A percentile compares a stretch with the other conserved stretches of the same genome.
These are phyloP conservation scores for Megalopta genalis DNA, from an alignment of 1,140 invertebrate species.

Conservation along the genomic window DNA sequence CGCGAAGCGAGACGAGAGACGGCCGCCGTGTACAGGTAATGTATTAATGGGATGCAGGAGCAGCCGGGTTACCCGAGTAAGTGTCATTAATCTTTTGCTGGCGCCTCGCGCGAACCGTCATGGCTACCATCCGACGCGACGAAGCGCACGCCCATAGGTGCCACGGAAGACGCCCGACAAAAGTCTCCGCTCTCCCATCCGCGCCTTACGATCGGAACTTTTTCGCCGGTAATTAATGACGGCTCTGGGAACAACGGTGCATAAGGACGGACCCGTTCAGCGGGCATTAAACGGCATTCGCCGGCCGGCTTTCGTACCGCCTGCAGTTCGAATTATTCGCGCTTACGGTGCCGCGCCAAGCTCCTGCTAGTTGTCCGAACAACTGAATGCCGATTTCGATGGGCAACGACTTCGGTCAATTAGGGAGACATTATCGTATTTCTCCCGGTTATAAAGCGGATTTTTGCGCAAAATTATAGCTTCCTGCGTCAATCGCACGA, in stretches of 20 bases:
- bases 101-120: conserved; percentile 42
- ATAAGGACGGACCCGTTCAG: conserved; percentile 22
- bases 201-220: conserved; percentile 20
- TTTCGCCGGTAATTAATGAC: conserved; percentile 45
- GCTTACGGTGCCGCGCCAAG: too few relatives aligned
- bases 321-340: conserved; percentile 21
- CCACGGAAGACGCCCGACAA: conserved; percentile 20
- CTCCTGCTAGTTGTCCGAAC: too few relatives aligned
- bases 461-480: too few relatives aligned
- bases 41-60: conserved; percentile 67
- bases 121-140: conserved; percentile 14
- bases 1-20: conserved; percentile 20
- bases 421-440: too few relatives aligned
- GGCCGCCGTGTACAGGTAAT: conserved; percentile 53
- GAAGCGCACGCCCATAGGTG: conserved; percentile 16
- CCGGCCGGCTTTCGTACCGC: background rate
- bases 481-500: too few relatives aligned
- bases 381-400: too few relatives aligned
- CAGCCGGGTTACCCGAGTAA: conserved; percentile 52
- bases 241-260: conserved; percentile 18
- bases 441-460: too few relatives aligned
- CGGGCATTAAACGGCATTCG: conserved; percentile 19
- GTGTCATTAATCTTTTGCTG: conserved; percentile 66
- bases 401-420: too few relatives aligned
- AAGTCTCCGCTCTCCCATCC: background rate